These are phyloP conservation scores for Trachelus troglodyta DNA, from an alignment of 2,888 invertebrate species.

Conservation along the genomic window DNA sequence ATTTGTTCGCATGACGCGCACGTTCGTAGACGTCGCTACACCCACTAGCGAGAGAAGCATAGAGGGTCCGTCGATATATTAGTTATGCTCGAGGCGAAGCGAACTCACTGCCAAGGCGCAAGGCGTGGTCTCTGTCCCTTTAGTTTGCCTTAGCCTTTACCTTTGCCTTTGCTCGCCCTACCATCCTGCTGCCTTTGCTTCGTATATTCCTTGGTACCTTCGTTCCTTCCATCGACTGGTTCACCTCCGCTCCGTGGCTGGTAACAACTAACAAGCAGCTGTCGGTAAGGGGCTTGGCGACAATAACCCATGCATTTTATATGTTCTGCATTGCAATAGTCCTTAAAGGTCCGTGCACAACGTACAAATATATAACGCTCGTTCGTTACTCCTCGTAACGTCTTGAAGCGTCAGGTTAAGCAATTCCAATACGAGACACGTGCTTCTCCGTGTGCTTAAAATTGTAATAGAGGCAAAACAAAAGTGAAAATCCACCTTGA, in stretches of 20 bases:
- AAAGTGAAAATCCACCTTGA: neutral
- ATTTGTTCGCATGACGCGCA: constrained; percentile 12
- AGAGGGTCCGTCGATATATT: constrained; percentile 46
- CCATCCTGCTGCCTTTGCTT: constrained; percentile 23
- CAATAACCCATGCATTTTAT: constrained; percentile 56
- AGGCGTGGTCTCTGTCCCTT: constrained; percentile 50
- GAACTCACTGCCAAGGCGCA: constrained; percentile 40
- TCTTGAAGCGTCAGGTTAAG: neutral
- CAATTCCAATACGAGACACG: neutral
- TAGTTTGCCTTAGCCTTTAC: constrained; percentile 23
- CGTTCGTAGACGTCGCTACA: constrained; percentile 17
- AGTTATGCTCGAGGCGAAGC: constrained; percentile 47
- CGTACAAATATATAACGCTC: neutral
- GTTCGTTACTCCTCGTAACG: neutral
- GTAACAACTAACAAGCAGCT: constrained; percentile 55
- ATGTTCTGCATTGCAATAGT: constrained; percentile 34
- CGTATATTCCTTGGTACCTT: constrained; percentile 15
- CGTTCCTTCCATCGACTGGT: constrained; percentile 41
- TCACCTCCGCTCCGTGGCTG: constrained; percentile 39
- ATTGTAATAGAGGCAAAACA: neutral
- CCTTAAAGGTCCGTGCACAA: constrained; percentile 18
- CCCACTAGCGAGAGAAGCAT: constrained; percentile 11
- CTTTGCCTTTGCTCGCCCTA: constrained; percentile 35
- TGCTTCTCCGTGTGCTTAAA: neutral
- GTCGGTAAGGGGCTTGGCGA: constrained; percentile 51